Evolutionary conservation across 2,888 invertebrate species (phyloP), one percentile per base, ranked within the genome.

Genomic region (Eugnorisma glareosa): DNA sequence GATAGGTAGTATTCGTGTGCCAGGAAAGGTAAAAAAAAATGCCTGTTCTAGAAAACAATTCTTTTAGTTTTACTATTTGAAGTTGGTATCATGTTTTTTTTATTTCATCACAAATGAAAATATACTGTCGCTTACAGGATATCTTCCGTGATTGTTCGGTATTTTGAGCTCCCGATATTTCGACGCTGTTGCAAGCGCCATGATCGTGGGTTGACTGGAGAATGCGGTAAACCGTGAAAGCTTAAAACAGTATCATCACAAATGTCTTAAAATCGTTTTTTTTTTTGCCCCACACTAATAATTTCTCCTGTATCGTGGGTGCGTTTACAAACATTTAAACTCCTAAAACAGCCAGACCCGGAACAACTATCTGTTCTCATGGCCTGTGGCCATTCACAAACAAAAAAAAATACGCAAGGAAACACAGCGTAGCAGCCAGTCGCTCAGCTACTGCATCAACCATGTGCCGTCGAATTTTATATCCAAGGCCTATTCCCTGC

Each of bases 1-100:
- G 57, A 75, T 81, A 57, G 18, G 77, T n/a, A 61, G 45, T 31
- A 67, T 35, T 67, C 8, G 24, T 63, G 54, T 67, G 63, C 77
- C 28, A 77, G 21, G 6, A 40, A 54, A 40, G 18, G 48, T 66
- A 35, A 43, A 6, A 48, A 35, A 66, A n/a, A 43, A 15, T n/a
- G 1, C 3, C 21, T 15, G 28, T 15, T 18, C 21, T 28, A 45
- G 24, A 43, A 48, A 45, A 61, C 10, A n/a, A 18, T 72, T 37
- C 24, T 45, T 45, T 73, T 31, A 59, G 31, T 59, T 59, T 59
- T 6, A 57, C 15, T 57, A n/a, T n/a, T n/a, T n/a, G n/a, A n/a
- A n/a, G n/a, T n/a, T n/a, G n/a, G n/a, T n/a, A n/a, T n/a, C n/a
- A n/a, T n/a, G n/a, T n/a, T n/a, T n/a, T n/a, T n/a, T n/a, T n/a